phyloP scores from a whole-genome alignment of 1,140 invertebrate genomes.

The Nautilus pompilius region DNA sequence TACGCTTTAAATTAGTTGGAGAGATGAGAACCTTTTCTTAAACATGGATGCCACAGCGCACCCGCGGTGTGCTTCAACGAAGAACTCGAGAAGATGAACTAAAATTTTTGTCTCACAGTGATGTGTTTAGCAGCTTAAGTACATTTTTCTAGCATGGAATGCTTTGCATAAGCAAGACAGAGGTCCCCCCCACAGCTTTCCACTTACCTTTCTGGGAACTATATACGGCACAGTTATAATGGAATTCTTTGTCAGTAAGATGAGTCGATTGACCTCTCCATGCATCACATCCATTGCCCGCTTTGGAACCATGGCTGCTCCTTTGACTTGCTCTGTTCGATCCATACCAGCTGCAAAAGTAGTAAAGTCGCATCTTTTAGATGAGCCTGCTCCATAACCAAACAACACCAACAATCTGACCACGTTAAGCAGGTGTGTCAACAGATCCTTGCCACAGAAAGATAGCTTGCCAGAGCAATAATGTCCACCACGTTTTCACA shows the following conservation, averaged over 20 bases:
- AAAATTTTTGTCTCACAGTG: not conserved
- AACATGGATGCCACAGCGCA: no score
- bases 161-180: not conserved
- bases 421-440: no score
- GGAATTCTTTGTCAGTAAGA: constrained; percentile 78
- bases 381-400: no score
- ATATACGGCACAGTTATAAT: constrained; percentile 91
- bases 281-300: constrained; percentile 89
- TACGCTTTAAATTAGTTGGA: no score
- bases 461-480: no score
- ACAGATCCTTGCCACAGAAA: no score
- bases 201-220: constrained; percentile 79
- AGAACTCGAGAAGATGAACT: not conserved
- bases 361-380: not conserved
- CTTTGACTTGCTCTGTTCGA: constrained; percentile 73
- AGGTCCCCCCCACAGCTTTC: not conserved
- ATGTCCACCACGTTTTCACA: no score
- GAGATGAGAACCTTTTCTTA: no score
- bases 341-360: constrained; percentile 37
- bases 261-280: constrained; percentile 85
- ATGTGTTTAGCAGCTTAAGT: no score
- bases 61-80: no score
- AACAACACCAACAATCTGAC: no score
- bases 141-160: not conserved
- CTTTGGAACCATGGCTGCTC: constrained; percentile 86